Percentiles rank a stretch among this genome's conserved stretches.
Evolutionary conservation across 2,888 invertebrate species (phyloP).

Genomic region (Drosophila pseudotalamancana): DNA sequence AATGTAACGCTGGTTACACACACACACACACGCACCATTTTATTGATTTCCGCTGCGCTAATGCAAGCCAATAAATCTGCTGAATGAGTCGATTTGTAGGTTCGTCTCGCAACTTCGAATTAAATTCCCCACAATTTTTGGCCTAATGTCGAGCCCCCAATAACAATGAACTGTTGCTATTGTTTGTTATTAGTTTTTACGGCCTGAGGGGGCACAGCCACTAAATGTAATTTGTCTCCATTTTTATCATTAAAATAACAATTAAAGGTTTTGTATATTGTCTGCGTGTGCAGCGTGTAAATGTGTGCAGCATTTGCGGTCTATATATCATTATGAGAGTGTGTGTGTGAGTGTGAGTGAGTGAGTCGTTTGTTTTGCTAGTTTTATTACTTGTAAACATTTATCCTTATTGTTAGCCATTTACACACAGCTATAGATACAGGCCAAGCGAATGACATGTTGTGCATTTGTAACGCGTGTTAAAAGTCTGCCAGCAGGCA

Average conservation of each 20-base stretch:
- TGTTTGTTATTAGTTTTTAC: slow-evolving; percentile 71
- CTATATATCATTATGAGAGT: slow-evolving; percentile 58
- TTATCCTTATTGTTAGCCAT: slow-evolving; percentile 64
- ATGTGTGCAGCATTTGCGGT: slow-evolving; percentile 71
- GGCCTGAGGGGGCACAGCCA: slow-evolving; percentile 28
- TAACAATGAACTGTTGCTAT: slow-evolving; percentile 76
- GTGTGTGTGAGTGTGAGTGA: slow-evolving; percentile 6
- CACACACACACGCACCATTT: slow-evolving; percentile 17
- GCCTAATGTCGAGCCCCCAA: slow-evolving; percentile 39
- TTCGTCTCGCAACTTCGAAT: slow-evolving; percentile 19
- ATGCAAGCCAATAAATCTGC: slow-evolving; percentile 74
- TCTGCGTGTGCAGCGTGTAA: slow-evolving; percentile 47
- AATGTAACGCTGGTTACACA: slow-evolving; percentile 13
- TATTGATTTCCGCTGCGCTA: slow-evolving; percentile 78
- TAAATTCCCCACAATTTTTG: slow-evolving; percentile 41
- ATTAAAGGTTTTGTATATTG: slow-evolving; percentile 68
- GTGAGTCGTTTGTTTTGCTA: slow-evolving; percentile 47
- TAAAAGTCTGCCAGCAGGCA: slow-evolving; percentile 9
- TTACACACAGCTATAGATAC: slow-evolving; percentile 29
- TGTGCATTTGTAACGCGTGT: slow-evolving; percentile 28
- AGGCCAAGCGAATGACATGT: slow-evolving; percentile 34
- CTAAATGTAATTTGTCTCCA: slow-evolving; percentile 73
- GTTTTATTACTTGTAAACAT: slow-evolving; percentile 78
- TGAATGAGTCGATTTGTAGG: slow-evolving; percentile 76
- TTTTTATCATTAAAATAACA: slow-evolving; percentile 80